Base-by-base conservation (phyloP, 2,888 invertebrate genomes). In the Timema cristinae region DNA sequence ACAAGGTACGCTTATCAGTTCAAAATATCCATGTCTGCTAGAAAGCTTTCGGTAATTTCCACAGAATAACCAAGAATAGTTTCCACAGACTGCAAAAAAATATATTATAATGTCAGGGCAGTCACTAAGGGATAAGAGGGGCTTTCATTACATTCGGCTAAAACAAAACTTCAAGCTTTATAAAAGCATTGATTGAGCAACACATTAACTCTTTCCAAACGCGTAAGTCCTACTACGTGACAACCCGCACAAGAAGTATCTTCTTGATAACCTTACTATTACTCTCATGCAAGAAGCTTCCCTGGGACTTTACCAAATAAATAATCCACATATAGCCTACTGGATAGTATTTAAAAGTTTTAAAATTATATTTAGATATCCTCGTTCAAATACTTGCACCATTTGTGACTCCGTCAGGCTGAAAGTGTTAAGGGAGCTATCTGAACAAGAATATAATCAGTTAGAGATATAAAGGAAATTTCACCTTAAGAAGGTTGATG, bases 1-100 rank as follows among this genome's bases (percentile, higher is more conserved):
- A 56, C 56, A 56, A 56, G 56, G 56, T 56, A 56, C 56, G 11
- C 15, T 56, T 56, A 56, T 56, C 56, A 56, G 56, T 13, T 56
- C 11, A 16, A 56, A 16, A 56, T 56, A 9, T 56, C 13, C 11
- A 6, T 56, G 15, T 56, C 56, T 56, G 56, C 56, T 16, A 56
- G 15, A 56, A 9, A 52, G 52, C 52, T 52, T 52, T 52, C 52
- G 9, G 9, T 9, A 52, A 11, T 52, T 11, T n/a, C n/a, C n/a
- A n/a, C n/a, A n/a, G n/a, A n/a, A n/a, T n/a, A n/a, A n/a, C n/a
- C n/a, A n/a, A n/a, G n/a, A n/a, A n/a, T n/a, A 56, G 10, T 7
- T 16, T 9, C 11, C 15, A 56, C 56, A 56, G 7, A 56, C 56
- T 56, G 6, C 56, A 6, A 56, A 13, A 56, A 56, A 56, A 9